Evolutionary conservation across 2,888 invertebrate species (phyloP), one percentile per base, ranked within the genome.

Genomic region (Caenorhabditis virilis): DNA sequence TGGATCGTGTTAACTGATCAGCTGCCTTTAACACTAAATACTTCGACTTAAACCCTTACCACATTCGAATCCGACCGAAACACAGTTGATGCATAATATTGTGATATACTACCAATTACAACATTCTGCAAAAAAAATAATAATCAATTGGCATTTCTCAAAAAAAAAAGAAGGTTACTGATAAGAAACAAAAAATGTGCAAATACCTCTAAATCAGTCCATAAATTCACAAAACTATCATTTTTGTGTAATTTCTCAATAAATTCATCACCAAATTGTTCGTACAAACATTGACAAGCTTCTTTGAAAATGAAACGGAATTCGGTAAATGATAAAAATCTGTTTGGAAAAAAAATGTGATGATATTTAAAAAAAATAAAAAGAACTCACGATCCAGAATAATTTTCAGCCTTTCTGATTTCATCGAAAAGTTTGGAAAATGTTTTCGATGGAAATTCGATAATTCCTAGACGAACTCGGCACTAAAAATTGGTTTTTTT

Each of bases 131-230:
- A 52, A 16, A 53, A 30, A 23, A 7, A 5, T 30, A 46, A 7
- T 46, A 5, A 13, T 46, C 20, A n/a, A 9, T n/a, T 36, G 36
- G n/a, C n/a, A n/a, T n/a, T n/a, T n/a, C n/a, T n/a, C n/a, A 6
- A 38, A 38, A 11, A n/a, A n/a, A n/a, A n/a, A n/a, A n/a, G n/a
- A n/a, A n/a, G n/a, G n/a, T n/a, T n/a, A n/a, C 18, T 16, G 5
- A 16, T 20, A 23, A 51, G 39, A n/a, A n/a, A n/a, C n/a, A n/a
- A n/a, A n/a, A n/a, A n/a, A n/a, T n/a, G n/a, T n/a, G n/a, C 38
- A 50, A 43, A 39, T 54, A 42, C 61, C 51, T 63, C 63, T 39
- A 63, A 54, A 47, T 63, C 63, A 22, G 41, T 41, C 63, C 63
- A 63, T 30, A 63, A 50, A 53, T 58, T 57, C 26, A 45, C 45